Evolutionary conservation across 2,113 vertebrate species (phyloP).

Genomic region (Lepisosteus osseus): DNA sequence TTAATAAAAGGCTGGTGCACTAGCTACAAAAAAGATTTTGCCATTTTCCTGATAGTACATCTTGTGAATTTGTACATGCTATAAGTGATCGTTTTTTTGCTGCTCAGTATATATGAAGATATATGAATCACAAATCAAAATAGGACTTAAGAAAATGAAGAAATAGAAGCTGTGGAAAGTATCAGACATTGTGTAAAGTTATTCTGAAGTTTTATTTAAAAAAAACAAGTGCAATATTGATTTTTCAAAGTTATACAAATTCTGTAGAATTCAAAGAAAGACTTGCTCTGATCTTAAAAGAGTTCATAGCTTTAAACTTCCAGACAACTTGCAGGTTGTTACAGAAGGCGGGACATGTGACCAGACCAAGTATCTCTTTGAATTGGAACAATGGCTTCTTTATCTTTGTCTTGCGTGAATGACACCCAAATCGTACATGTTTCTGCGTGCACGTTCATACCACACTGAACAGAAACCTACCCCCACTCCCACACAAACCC

Average conservation of each 20-base stretch:
- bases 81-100: too few relatives aligned
- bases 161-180: conserved; percentile 42
- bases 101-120: conserved; percentile 30
- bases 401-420: not conserved
- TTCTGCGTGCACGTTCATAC: not conserved
- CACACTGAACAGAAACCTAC: too few relatives aligned
- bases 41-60: too few relatives aligned
- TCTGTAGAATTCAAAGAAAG: not conserved
- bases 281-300: not conserved
- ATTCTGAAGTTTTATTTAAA: conserved; percentile 16
- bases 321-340: not conserved
- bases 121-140: conserved; percentile 45
- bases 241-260: conserved; percentile 6
- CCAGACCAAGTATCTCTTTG: not conserved
- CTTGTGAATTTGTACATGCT: too few relatives aligned
- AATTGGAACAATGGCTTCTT: not conserved
- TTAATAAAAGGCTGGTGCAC: too few relatives aligned
- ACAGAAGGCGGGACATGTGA: not conserved
- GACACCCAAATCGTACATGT: not conserved
- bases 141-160: conserved; percentile 44
- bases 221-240: not conserved
- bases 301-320: not conserved
- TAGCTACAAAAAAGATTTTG: too few relatives aligned
- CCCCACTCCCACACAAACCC: not conserved
- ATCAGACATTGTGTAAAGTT: conserved; percentile 34